Conservation (phyloP, 2,113 vertebrate species). For the Pimephales promelas region DNA sequence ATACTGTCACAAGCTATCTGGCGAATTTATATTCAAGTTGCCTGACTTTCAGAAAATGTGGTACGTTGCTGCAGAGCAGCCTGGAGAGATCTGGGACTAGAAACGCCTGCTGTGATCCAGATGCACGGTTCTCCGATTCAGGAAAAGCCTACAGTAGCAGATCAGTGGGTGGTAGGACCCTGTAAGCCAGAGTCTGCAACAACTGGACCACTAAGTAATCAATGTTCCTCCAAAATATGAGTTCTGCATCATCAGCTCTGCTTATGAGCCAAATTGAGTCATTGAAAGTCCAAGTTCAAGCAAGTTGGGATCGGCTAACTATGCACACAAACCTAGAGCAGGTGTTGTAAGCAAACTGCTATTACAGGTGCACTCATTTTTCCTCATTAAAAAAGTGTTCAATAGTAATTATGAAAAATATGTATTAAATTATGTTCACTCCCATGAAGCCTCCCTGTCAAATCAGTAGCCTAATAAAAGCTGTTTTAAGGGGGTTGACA, state of each 20-base stretch:
- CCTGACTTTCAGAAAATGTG: background rate
- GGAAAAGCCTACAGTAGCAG: background rate
- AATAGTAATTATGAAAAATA: background rate
- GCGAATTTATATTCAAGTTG: background rate
- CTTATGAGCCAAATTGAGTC: background rate
- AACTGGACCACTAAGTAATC: conserved; percentile 8
- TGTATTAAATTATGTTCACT: background rate
- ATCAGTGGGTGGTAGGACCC: conserved; percentile 12
- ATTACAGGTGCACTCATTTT: conserved; percentile 7
- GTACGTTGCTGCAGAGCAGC: background rate
- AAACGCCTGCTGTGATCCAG: conserved; percentile 23
- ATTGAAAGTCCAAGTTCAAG: background rate
- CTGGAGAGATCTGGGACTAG: conserved; percentile 1
- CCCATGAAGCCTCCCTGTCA: background rate
- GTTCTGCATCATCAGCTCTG: background rate
- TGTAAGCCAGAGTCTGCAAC: conserved; percentile 9
- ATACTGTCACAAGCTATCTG: background rate
- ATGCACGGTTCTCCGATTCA: background rate
- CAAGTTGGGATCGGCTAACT: background rate
- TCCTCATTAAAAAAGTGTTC: background rate
- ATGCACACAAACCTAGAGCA: background rate
- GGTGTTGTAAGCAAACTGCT: conserved; percentile 11
- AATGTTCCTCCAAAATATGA: conserved; percentile 13
- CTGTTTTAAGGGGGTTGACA: background rate
- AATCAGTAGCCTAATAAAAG: background rate